A percentile compares a stretch with the other conserved stretches of the same genome.
These are phyloP conservation scores for Suncus etruscus DNA, from an alignment of 2,113 vertebrate species.

Conservation along the genomic window DNA sequence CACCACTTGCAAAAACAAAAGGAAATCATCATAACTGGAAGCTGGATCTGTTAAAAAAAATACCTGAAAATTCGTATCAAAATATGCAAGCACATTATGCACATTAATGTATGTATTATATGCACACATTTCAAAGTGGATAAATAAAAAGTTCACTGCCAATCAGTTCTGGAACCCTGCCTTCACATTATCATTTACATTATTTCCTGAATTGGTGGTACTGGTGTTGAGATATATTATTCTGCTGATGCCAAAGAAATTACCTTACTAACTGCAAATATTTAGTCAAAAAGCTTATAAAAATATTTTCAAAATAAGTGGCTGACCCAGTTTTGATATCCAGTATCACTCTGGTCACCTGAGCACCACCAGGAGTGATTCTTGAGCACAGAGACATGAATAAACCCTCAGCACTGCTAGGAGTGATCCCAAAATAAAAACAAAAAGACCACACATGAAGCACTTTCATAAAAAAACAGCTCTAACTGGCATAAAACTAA, in stretches of 20 bases:
- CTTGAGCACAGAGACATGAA: too few relatives aligned
- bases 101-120: neutral
- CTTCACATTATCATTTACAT: neutral
- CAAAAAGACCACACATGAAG: too few relatives aligned
- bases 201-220: neutral
- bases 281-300: neutral
- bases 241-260: neutral
- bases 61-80: neutral
- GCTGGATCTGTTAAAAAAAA: neutral
- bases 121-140: too few relatives aligned
- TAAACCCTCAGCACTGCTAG: too few relatives aligned
- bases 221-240: neutral
- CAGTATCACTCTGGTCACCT: too few relatives aligned
- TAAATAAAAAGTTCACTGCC: neutral
- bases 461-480: too few relatives aligned
- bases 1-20: conserved; percentile 16
- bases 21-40: neutral
- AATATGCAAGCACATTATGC: neutral
- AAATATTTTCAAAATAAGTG: neutral
- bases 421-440: too few relatives aligned
- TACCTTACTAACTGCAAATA: neutral
- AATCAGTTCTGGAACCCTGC: too few relatives aligned
- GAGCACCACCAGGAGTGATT: too few relatives aligned
- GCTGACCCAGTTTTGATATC: too few relatives aligned
- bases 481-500: neutral